Evolutionary conservation across 2,888 invertebrate genomes (phyloP).

Genomic region (Nemapogon koenigi): DNA sequence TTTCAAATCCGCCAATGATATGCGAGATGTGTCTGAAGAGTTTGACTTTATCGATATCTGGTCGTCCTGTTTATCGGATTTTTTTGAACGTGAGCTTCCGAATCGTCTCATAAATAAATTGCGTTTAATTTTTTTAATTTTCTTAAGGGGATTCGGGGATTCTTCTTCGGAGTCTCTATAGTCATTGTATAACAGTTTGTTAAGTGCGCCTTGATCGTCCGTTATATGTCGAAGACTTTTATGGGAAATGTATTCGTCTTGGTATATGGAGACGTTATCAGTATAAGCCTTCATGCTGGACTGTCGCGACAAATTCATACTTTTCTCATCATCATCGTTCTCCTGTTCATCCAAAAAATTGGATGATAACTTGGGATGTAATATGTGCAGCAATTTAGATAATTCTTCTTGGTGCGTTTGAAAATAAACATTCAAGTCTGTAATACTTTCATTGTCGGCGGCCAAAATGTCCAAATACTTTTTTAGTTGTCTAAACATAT

Average conservation of each 20-base stretch:
- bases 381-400: slow-evolving; percentile 37
- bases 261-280: slow-evolving; percentile 41
- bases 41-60: slow-evolving; percentile 58
- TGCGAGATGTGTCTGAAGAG: slow-evolving; percentile 51
- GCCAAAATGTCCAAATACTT: slow-evolving; percentile 69
- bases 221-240: slow-evolving; percentile 43
- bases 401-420: slow-evolving; percentile 47
- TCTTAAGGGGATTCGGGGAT: slow-evolving; percentile 51
- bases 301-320: slow-evolving; percentile 30
- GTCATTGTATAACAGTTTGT: slow-evolving; percentile 59
- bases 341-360: slow-evolving; percentile 40
- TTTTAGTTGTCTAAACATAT: slow-evolving; percentile 49
- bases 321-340: slow-evolving; percentile 45
- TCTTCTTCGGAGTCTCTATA: slow-evolving; percentile 48
- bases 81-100: slow-evolving; percentile 62
- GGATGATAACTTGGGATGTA: slow-evolving; percentile 42
- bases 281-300: slow-evolving; percentile 36
- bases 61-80: slow-evolving; percentile 55
- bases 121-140: slow-evolving; percentile 69
- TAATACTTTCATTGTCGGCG: slow-evolving; percentile 46
- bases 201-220: slow-evolving; percentile 48
- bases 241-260: slow-evolving; percentile 39
- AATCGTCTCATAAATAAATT: slow-evolving; percentile 68
- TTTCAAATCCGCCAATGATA: slow-evolving; percentile 45
- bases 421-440: slow-evolving; percentile 47